Evolutionary conservation across 2,113 vertebrate species (phyloP), one percentile per base, ranked within the genome.

Genomic region (Clarias macrocephalus): DNA sequence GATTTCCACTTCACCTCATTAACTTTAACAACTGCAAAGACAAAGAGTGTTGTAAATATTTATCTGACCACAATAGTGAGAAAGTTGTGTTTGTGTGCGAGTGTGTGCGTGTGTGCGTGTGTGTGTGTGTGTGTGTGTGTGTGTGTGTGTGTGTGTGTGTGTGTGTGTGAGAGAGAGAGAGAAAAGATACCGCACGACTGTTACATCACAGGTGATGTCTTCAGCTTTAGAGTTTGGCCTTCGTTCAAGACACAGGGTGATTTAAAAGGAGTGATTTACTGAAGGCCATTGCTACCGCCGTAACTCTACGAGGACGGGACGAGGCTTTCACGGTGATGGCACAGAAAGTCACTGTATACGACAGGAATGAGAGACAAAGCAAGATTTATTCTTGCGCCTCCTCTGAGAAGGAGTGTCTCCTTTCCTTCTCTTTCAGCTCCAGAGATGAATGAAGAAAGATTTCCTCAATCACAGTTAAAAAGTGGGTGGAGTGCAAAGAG

Each of bases 351-450:
- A 59, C n/a, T 75, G 56, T 68, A 28, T 77, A 84, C 21, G 15
- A 63, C 72, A 83, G 57, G 57, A 85, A 83, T 52, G 70, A 81
- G 75, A 72, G 77, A 81, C 68, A 87, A 52, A 42, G 85, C 76
- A 57, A 88, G 88, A 92, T 88, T 88, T 90, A 91, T 68, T 48
- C 66, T 84, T 54, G 25, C 77, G 82, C 89, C 87, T 85, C 89
- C 75, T 15, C 85, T 42, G 66, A 73, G 80, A 86, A 85, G 85
- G 82, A 85, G 77, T 52, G 72, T 56, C 33, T 82, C 85, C 80
- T 25, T 83, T 81, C 23, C 73, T 16, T 84, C 83, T 18, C 88
- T 85, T 83, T 89, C 65, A 87, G 86, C 19, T 73, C 13, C 68
- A 68, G 65, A 85, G 81, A 68, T 48, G 73, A 79, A 77, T 63